Evolutionary conservation across 35 echinoderm and acorn worm species (phyloP), one percentile per base, ranked within the genome.

Genomic region (Chiridota heheva): DNA sequence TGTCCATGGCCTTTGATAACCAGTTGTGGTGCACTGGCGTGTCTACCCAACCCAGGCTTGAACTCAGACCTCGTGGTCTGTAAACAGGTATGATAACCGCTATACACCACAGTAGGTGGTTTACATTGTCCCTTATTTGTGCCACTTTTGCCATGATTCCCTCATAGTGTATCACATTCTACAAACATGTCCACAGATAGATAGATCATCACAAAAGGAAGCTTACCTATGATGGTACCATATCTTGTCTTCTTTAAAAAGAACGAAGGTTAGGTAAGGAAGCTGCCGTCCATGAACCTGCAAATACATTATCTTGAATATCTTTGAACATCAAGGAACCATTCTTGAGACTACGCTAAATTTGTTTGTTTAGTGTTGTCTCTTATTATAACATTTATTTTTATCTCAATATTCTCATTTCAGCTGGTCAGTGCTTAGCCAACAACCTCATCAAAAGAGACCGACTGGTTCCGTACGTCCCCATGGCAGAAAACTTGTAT

Each of bases 391-490:
- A 1, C 5, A 42, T 5, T 25, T 67, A 1, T 24, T 65, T 15
- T n/a, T 5, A 48, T 31, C 62, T 30, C 36, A 55, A 28, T 63
- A 37, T 44, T 1, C 68, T 80, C 42, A 37, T 28, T 58, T 13
- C 71, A 96, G 92, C 84, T 77, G 87, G 87, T 18, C 69, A 90
- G 63, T 96, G 92, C 46, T 62, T 96, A n/a, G 87, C 87, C 39
- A 73, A 80, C 27, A 41, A 60, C 45, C 27, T 86, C 4, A 67
- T 90, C 44, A 18, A 77, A 53, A 35, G 57, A 2, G 16, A 83
- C 45, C 66, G 53, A 27, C 68, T 90, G 28, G 67, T 85, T 13
- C 59, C 82, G 0, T 67, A 59, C 58, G 27, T 74, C 4, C 65
- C 85, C 12, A 69, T 83, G 44, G 39, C 63, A 25, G 76, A 96